These are phyloP conservation scores for Tyrophagus putrescentiae DNA, from an alignment of 1,140 invertebrate species.

Conservation along the genomic window DNA sequence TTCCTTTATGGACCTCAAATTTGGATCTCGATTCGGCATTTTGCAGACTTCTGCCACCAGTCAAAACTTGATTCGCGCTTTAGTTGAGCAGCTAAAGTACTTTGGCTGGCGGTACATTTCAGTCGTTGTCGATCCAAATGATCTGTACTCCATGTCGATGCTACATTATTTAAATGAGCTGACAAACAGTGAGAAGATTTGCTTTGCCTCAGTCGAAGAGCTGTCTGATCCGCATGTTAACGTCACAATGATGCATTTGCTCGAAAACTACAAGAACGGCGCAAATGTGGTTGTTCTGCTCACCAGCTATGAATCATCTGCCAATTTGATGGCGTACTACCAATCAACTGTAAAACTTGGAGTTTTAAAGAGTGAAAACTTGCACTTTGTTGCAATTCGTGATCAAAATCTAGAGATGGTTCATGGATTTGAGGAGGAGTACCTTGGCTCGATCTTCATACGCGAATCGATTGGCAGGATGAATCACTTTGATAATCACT, in stretches of 20 bases:
- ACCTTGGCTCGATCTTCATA: slow-evolving; percentile 3
- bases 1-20: slow-evolving; percentile 13
- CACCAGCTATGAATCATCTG: not conserved
- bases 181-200: slow-evolving; percentile 13
- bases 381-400: slow-evolving; percentile 3
- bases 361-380: not conserved
- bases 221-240: not conserved
- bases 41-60: slow-evolving; percentile 25
- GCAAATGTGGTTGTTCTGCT: slow-evolving; percentile 19
- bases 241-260: not conserved
- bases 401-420: slow-evolving; percentile 19
- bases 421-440: slow-evolving; percentile 8
- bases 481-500: slow-evolving; percentile 11
- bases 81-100: slow-evolving; percentile 31
- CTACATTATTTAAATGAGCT: slow-evolving; percentile 12
- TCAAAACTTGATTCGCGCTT: slow-evolving; percentile 28
- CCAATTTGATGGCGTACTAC: slow-evolving; percentile 4
- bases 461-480: slow-evolving; percentile 11
- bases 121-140: slow-evolving; percentile 31
- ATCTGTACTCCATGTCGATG: slow-evolving; percentile 11
- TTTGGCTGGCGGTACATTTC: slow-evolving; percentile 35
- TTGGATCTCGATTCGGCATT: not conserved
- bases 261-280: slow-evolving; percentile 6
- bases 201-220: slow-evolving; percentile 14
- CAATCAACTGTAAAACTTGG: not conserved